Base-by-base conservation (phyloP, 2,888 invertebrate species). In the Acrobeloides nanus region DNA sequence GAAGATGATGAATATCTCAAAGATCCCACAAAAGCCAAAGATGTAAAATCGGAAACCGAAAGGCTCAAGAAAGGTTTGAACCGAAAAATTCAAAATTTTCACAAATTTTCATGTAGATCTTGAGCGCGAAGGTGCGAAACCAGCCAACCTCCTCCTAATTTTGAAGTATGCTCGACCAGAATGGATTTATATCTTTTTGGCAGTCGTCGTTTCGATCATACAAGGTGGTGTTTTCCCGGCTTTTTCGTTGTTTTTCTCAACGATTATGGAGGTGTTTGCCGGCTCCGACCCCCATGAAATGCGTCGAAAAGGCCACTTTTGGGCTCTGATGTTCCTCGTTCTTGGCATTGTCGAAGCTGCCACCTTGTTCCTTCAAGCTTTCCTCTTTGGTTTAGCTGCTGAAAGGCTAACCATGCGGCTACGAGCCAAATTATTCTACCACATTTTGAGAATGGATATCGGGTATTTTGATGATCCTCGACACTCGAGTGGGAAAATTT, bases 171-270 rank as follows among this genome's bases (percentile, higher is more conserved):
- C 77, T 38, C 51, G 66, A 3, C 69, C 75, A 1, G 77, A 78
- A 57, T 76, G 75, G 76, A 53, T 41, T 7, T 70, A 54, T 47
- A 72, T 78, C 20, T 10, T 74, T 10, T 26, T 74, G 3, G 78
- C 75, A 2, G 70, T 75, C 43, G 44, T 78, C 17, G 64, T 64
- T 3, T 66, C 74, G 6, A 25, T 74, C 15, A 50, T 77, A 18
- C 73, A 74, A 51, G 78, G 78, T 12, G 34, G 47, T 27, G 66
- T 76, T 4, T 76, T 77, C 66, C 79, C 79, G 3, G 70, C 75
- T 2, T 79, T 78, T 66, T 76, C 79, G 17, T 65, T 78, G 21
- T 76, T 79, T 56, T 74, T 75, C 59, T 52, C 60, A 26, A 56
- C 64, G 45, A 64, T 68, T 15, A 57, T 68, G 46, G 34, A 45